These are phyloP conservation scores for Stenichneumon culpator DNA, from an alignment of 2,888 invertebrate genomes.

Conservation along the genomic window DNA sequence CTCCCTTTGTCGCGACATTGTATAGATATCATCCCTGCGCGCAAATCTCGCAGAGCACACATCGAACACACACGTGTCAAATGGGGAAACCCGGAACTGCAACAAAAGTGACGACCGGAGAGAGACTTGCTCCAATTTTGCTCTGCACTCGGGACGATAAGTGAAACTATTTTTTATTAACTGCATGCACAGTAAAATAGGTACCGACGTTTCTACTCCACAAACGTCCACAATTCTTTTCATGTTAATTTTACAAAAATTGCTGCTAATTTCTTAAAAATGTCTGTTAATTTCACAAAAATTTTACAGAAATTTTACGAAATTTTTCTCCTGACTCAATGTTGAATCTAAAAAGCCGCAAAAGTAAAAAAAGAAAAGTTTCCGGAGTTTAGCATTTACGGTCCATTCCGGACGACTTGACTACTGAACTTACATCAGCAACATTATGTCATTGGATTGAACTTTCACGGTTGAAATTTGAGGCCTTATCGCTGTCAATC, in stretches of 20 bases:
- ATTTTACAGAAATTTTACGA: too few species aligned
- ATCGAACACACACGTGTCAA: not conserved
- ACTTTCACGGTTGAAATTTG: not conserved
- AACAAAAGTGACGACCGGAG: not conserved
- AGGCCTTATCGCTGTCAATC: not conserved
- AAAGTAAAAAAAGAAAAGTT: too few species aligned
- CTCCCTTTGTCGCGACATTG: not conserved
- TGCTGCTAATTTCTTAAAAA: too few species aligned
- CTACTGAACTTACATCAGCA: too few species aligned
- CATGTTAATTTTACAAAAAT: too few species aligned
- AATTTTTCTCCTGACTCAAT: too few species aligned
- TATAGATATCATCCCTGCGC: conserved; percentile 25
- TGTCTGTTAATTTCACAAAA: too few species aligned
- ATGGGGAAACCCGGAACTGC: conserved; percentile 1
- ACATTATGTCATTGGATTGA: not conserved
- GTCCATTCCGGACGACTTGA: too few species aligned
- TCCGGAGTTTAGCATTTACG: too few species aligned
- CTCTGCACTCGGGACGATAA: not conserved
- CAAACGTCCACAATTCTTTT: too few species aligned
- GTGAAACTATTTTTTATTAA: not conserved
- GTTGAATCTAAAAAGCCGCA: too few species aligned
- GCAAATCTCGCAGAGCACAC: not conserved
- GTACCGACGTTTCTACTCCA: too few species aligned
- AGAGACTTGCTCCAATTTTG: conserved; percentile 7
- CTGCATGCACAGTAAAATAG: not conserved